Evolutionary conservation across 2,797 vertebrate genomes (phyloP), one percentile per base, ranked within the genome.

Genomic region (Trichosurus vulpecula): DNA sequence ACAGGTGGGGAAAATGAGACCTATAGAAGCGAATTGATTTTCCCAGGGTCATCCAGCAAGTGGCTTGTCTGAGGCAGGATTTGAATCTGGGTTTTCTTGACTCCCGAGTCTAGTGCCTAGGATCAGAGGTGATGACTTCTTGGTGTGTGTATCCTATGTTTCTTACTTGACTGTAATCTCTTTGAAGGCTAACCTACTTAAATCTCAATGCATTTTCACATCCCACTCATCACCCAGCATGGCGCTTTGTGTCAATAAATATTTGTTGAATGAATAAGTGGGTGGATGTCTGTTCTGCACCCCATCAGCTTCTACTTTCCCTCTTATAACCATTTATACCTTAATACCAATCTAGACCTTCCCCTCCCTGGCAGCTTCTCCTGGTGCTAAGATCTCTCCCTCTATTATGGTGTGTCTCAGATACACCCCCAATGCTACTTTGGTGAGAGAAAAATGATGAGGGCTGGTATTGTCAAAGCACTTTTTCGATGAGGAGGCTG

Each of bases 231-330:
- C 41, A 47, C 9, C 74, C 27, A 10, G 30, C 41, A 47, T 41
- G 41, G 22, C 4, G 4, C 74, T 27, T 27, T 47, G 52, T 92
- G 90, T 91, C 27, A 54, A 35, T 9, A 30, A 57, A 14, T 41
- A 25, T 93, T 92, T 92, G 35, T 41, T 93, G 89, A 94, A 93
- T 93, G 58, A 92, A 52, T n/a, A 41, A 92, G 41, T 92, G 92
- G 90, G 90, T 52, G n/a, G 87, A 92, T 95, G 55, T 22, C n/a
- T 47, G 30, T 12, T 58, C 57, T 58, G n/a, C 6, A 19, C 16
- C 35, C 30, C 61, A 66, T 19, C 19, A 66, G 35, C 66, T 8
- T 41, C 35, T 81, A 22, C n/a, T 47, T 81, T 25, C 66, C n/a
- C 8, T 41, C 29, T 81, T 9, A 19, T 19, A n/a, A 6, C 35